Evolutionary conservation across 2,888 invertebrate genomes (phyloP), one percentile per base, ranked within the genome.

Genomic region (Notocelia uddmanniana): DNA sequence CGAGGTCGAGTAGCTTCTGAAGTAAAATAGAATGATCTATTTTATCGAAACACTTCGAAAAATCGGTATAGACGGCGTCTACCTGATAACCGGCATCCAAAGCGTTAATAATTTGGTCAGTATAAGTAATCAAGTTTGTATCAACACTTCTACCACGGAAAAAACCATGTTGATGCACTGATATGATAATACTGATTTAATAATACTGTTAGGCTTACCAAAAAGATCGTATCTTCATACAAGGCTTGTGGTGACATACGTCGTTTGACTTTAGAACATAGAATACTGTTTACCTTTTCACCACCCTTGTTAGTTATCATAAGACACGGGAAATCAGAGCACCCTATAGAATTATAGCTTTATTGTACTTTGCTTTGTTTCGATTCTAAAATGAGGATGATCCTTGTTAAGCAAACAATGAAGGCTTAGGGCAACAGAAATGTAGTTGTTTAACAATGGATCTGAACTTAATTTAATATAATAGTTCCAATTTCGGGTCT

Each of bases 261-360:
- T 45, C 26, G 3, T 23, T 59, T 59, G 3, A n/a, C 5, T 45
- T n/a, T 41, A 21, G n/a, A 45, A 45, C 3, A 10, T 9, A 45
- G 34, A 31, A 37, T 8, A 21, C 23, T 72, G 72, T 72, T 72
- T 72, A 37, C 67, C 68, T 67, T n/a, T 68, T 72, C 60, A 26
- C 67, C 67, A 66, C 70, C 62, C 50, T 31, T 48, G 68, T 68
- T 72, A 72, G 72, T 62, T 72, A 71, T 67, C 52, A 50, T 48
- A 55, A 68, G 68, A 57, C 60, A 57, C 52, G 58, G 23, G 59
- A 21, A 59, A 67, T 60, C 48, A 26, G 60, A 60, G 55, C 62
- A 66, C 23, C 10, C 54, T 60, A 67, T 62, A 67, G 41, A 18
- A 34, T 21, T 23, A n/a, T 59, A 71, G 9, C 45, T 18, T 55